A percentile compares a stretch with the other conserved stretches of the same genome.
Evolutionary conservation across 2,888 invertebrate species (phyloP).

Genomic region (Diloba caeruleocephala): DNA sequence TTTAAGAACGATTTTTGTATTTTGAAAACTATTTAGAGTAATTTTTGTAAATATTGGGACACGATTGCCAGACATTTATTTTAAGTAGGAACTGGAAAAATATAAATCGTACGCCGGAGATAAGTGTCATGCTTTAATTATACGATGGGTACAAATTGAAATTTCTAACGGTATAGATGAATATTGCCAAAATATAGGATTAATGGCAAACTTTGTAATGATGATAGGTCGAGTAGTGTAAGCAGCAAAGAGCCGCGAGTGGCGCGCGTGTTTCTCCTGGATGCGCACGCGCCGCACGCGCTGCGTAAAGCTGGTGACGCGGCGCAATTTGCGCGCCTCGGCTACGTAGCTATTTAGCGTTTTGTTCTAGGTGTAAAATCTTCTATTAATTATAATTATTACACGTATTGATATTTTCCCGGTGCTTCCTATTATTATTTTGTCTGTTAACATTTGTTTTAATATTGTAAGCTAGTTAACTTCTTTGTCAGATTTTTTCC

Average conservation of each 20-base stretch:
- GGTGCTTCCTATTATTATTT: slow-evolving; percentile 88
- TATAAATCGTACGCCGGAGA: slow-evolving; percentile 48
- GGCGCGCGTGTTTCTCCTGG: slow-evolving; percentile 15
- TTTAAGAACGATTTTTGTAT: slow-evolving; percentile 68
- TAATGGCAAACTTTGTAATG: slow-evolving; percentile 52
- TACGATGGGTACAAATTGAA: slow-evolving; percentile 58
- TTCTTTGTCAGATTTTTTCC: slow-evolving; percentile 72
- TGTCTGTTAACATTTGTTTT: slow-evolving; percentile 85
- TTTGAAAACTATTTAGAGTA: slow-evolving; percentile 65
- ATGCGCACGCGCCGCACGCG: slow-evolving; percentile 7
- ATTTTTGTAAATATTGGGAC: slow-evolving; percentile 70
- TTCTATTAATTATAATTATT: slow-evolving; percentile 71
- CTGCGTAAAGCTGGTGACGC: slow-evolving; percentile 4
- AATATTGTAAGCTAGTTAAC: slow-evolving; percentile 78
- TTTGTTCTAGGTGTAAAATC: slow-evolving; percentile 72
- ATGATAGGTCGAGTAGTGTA: slow-evolving; percentile 43
- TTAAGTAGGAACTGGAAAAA: slow-evolving; percentile 60
- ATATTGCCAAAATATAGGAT: slow-evolving; percentile 58
- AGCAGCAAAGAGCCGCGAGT: slow-evolving; percentile 11
- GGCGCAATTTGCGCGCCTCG: slow-evolving; percentile 14
- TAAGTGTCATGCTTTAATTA: slow-evolving; percentile 50
- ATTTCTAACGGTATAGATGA: slow-evolving; percentile 49
- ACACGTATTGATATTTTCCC: slow-evolving; percentile 72
- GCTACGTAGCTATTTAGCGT: slow-evolving; percentile 53
- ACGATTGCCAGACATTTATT: slow-evolving; percentile 72